phyloP scores from a whole-genome alignment of 2,113 vertebrate species.

The Cephalopterus ornatus region DNA sequence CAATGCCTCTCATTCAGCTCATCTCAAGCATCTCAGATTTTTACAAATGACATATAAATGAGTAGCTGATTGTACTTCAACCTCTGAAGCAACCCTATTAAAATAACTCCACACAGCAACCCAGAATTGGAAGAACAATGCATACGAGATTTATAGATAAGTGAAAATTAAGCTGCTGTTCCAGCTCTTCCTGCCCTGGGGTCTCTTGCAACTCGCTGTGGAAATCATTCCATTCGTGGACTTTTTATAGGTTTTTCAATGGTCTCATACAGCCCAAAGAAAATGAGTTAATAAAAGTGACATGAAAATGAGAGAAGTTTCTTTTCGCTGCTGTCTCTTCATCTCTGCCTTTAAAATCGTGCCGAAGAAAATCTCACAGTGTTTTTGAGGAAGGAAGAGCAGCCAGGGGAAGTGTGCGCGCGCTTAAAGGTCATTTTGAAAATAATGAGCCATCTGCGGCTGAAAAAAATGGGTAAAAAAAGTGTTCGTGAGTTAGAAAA shows the following conservation, averaged over 20 bases:
- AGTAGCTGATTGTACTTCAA: neutral
- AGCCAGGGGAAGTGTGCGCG: neutral
- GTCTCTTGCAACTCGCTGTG: neutral
- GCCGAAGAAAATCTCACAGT: neutral
- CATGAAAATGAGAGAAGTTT: neutral
- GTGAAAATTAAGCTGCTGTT: conserved; percentile 19
- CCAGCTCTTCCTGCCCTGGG: neutral
- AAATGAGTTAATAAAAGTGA: neutral
- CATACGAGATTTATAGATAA: neutral
- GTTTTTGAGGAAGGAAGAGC: neutral
- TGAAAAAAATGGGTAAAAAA: neutral
- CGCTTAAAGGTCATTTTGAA: neutral
- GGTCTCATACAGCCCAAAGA: neutral
- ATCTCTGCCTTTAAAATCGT: neutral
- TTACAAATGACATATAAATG: neutral
- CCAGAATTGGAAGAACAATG: neutral
- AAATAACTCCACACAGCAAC: neutral
- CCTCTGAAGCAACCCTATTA: neutral
- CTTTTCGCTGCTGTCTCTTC: neutral
- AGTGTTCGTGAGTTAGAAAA: neutral
- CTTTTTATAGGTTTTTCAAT: neutral
- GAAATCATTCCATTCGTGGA: neutral
- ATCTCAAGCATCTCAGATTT: neutral
- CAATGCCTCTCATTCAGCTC: neutral
- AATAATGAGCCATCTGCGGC: neutral